phyloP scores from a whole-genome alignment of 2,888 invertebrate genomes.

The Leucophenga montana region DNA sequence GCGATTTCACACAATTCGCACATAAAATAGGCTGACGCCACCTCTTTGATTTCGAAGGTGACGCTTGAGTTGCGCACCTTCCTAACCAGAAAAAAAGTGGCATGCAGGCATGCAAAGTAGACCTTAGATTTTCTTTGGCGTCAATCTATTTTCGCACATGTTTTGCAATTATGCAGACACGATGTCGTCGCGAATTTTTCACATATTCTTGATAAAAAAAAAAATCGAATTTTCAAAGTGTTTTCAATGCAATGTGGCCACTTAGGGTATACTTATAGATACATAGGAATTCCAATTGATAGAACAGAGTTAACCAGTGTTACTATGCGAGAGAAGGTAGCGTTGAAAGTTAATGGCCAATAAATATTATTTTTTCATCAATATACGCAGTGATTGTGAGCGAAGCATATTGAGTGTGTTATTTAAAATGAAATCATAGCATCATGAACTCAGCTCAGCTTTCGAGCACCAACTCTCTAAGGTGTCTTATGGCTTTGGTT shows the following conservation, averaged over 20 bases:
- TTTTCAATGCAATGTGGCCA: too few relatives aligned
- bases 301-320: slow-evolving; percentile 21
- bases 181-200: slow-evolving; percentile 68
- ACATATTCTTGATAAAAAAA: slow-evolving; percentile 49
- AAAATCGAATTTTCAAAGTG: too few relatives aligned
- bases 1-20: slow-evolving; percentile 30
- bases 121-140: slow-evolving; percentile 32
- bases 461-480: slow-evolving; percentile 41
- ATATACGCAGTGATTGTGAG: slow-evolving; percentile 52
- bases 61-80: slow-evolving; percentile 54
- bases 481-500: slow-evolving; percentile 26
- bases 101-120: slow-evolving; percentile 17
- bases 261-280: too few relatives aligned
- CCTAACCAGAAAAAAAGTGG: slow-evolving; percentile 5
- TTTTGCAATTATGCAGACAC: slow-evolving; percentile 70
- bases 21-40: slow-evolving; percentile 63
- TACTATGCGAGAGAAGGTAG: slow-evolving; percentile 28
- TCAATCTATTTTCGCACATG: slow-evolving; percentile 49
- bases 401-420: slow-evolving; percentile 28
- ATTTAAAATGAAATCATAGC: slow-evolving; percentile 52
- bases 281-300: slow-evolving; percentile 9
- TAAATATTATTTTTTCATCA: slow-evolving; percentile 70
- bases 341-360: slow-evolving; percentile 56
- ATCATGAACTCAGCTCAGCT: slow-evolving; percentile 41
- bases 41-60: slow-evolving; percentile 61